Evolutionary conservation across 2,113 vertebrate genomes (phyloP).

Genomic region (Macheiramphus alcinus): DNA sequence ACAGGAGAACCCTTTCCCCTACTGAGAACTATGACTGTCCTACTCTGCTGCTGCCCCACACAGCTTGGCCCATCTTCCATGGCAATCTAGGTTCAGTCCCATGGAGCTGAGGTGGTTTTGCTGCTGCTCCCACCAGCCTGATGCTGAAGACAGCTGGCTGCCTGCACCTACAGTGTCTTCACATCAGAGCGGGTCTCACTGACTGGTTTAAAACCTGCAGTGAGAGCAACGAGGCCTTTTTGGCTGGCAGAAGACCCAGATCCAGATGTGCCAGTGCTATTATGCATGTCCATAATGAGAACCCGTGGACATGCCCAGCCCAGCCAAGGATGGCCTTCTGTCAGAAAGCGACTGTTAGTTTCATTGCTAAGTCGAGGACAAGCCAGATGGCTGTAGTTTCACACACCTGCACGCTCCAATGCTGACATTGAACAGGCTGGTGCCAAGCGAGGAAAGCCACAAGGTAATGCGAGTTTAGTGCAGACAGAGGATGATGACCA

Average conservation of each 20-base stretch:
- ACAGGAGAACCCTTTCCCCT: background rate
- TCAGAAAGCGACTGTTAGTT: too few relatives aligned
- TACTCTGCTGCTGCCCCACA: background rate
- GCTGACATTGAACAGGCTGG: too few relatives aligned
- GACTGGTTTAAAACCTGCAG: background rate
- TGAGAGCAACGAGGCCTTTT: background rate
- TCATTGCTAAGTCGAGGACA: too few relatives aligned
- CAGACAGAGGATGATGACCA: too few relatives aligned
- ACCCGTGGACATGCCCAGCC: too few relatives aligned
- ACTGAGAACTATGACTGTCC: background rate
- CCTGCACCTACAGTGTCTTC: background rate
- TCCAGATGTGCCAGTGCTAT: background rate
- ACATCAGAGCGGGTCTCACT: background rate
- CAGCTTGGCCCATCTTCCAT: background rate
- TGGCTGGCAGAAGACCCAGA: background rate
- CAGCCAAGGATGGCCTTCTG: too few relatives aligned
- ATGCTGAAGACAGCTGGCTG: background rate
- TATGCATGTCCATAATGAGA: too few relatives aligned
- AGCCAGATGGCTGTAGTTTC: too few relatives aligned
- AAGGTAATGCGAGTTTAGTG: too few relatives aligned
- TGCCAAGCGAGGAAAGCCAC: too few relatives aligned
- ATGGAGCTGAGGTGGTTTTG: background rate
- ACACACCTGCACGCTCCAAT: too few relatives aligned
- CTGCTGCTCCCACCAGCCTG: background rate
- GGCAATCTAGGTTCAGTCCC: background rate